Base-by-base conservation (phyloP, 1,140 invertebrate genomes). In the Bombus terrestris region DNA sequence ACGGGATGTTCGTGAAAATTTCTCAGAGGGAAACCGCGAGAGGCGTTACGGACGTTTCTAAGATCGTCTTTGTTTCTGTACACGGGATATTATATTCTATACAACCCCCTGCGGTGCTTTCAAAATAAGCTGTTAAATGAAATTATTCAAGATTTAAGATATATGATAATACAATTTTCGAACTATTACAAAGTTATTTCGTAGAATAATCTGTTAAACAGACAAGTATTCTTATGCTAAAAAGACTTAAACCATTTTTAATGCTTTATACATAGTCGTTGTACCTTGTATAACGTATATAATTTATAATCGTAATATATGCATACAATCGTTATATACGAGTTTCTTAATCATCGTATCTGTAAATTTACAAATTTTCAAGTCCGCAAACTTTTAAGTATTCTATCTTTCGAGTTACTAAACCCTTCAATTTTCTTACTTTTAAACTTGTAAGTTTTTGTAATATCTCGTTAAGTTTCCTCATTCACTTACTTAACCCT, bases 41-140 rank as follows among this genome's bases (percentile, higher is more conserved):
- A 37, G 25, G 25, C 53, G 47, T 76, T 76, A 62, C 39, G 35
- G 53, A 59, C 35, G 43, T 53, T 75, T 75, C 43, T 53, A 6
- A 53, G 73, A 35, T 53, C 41, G 43, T 35, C 41, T 75, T 75
- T 75, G 73, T 75, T 75, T 75, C 25, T 3, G 18, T 35, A 75
- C 41, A 35, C 32, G 43, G 22, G 73, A 53, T 53, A 75, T 53
- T 75, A 53, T 75, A 53, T 41, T 35, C 43, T 13, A 22, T 53
- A 35, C 12, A 53, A 2, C 0, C 47, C 43, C 43, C 10, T 6
- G 22, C 43, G n/a, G n/a, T 74, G 73, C 32, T 75, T 75, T 53
- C n/a, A 22, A 75, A 75, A 43, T 32, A 53, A 75, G 10, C 73
- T 53, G 10, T 53, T 53, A 35, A 43, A 5, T 18, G 43, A 75